Evolutionary conservation across 2,888 invertebrate species (phyloP), one percentile per base, ranked within the genome.

Genomic region (Macropis europaea): DNA sequence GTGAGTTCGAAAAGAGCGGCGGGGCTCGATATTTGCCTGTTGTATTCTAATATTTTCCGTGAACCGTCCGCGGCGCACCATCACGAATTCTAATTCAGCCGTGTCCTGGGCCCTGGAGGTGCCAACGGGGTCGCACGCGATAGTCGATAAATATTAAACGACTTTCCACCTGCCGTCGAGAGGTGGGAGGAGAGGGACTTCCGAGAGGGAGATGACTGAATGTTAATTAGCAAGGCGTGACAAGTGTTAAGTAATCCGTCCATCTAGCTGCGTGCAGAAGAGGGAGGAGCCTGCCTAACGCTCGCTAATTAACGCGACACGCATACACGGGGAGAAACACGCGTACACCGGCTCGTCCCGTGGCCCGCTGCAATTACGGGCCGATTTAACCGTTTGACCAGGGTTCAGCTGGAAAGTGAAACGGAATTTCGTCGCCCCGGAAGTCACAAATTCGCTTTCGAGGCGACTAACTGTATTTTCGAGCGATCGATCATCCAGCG

Each of bases 121-220:
- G 74, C 68, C 80, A 81, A 81, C 77, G 82, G 82, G 81, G 82
- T 82, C 80, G 80, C 59, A 50, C 79, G 79, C 82, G 80, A 81
- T 81, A 60, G 82, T 53, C 80, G 82, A 81, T 89, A 89, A 89
- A 89, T 89, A 89, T 89, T 89, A 88, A 89, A 88, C 87, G 81
- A 84, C 82, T 85, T 84, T 86, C 81, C 82, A 86, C 82, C 82
- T 83, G 83, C 76, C 76, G 73, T 56, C 78, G 71, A 38, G 63
- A 34, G 30, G 62, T 43, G 48, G 22, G 59, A 24, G 45, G 43
- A 59, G 54, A 24, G 54, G 34, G 72, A 78, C 80, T 78, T 78
- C 77, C 77, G 77, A 68, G 82, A 77, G 82, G 69, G 76, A 82
- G 87, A 84, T 84, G 77, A 82, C 85, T 86, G 88, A 88, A 88